Evolutionary conservation across 2,113 vertebrate species (phyloP), one percentile per base, ranked within the genome.

Genomic region (Microcebus griseorufus): DNA sequence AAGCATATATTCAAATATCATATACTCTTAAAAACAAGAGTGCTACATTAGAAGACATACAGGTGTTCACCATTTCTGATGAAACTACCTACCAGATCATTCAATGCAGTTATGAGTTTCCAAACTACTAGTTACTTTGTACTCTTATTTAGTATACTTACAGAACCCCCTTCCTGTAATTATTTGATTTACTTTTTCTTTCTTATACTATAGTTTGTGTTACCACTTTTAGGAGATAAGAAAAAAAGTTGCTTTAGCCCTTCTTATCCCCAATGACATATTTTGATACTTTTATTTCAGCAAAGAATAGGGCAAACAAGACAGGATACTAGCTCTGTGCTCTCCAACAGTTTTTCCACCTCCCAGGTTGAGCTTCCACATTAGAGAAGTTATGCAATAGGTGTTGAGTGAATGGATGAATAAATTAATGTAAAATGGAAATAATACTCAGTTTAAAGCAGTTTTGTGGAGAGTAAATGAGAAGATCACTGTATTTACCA

Each of bases 261-360:
- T 48, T 78, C 75, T 87, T 70, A n/a, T 85, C 20, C 23, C 48
- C 22, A 42, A 5, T 32, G 23, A 51, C 3, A 37, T 81, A 80
- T 70, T 84, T 79, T 75, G 51, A 51, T 78, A 78, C 27, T 92
- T 37, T 93, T 22, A 93, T 81, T 87, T 90, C 82, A 88, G 58
- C 62, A 83, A 9, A 73, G 29, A 92, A 81, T 25, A 29, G 23
- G 22, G 7, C 58, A 94, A 80, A 65, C 27, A 37, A 58, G 32
- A 70, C 20, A 64, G 65, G 29, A 22, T 32, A 27, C 16, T 34
- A 64, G 14, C 60, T 93, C 32, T 88, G 65, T 29, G 37, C 7
- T 23, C 6, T 16, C 45, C 55, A 73, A 67, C n/a, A 73, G 32
- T 76, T n/a, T 70, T 86, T 55, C 34, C 5, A 39, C 10, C 1